These are phyloP conservation scores for Coelogynopora nodosa DNA, from an alignment of 2,888 invertebrate genomes.

Conservation along the genomic window DNA sequence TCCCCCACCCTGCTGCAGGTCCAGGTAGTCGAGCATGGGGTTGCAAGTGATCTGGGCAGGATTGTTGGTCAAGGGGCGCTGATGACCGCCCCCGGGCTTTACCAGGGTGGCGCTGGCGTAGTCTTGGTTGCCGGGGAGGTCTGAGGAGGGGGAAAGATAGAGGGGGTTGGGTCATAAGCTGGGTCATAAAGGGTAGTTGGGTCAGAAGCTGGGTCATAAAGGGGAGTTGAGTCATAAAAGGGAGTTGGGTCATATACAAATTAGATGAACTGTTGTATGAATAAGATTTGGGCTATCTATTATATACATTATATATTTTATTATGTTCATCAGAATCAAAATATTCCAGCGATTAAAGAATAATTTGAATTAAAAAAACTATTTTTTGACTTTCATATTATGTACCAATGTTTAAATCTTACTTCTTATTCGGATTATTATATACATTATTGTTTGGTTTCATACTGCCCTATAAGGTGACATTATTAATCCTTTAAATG, in stretches of 20 bases:
- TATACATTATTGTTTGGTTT: too few relatives aligned
- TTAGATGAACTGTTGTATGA: too few relatives aligned
- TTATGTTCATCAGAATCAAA: too few relatives aligned
- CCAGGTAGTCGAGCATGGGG: constrained; percentile 17
- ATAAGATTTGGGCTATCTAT: too few relatives aligned
- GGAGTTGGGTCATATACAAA: background rate
- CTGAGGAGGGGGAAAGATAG: background rate
- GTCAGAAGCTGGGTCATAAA: background rate
- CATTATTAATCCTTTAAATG: too few relatives aligned
- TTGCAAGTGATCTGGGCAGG: background rate
- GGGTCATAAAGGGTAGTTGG: background rate
- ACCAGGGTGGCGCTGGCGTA: constrained; percentile 5
- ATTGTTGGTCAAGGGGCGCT: background rate
- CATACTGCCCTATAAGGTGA: too few relatives aligned
- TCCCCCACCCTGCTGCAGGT: background rate
- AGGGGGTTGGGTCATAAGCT: background rate
- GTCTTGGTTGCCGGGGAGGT: background rate
- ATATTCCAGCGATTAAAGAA: too few relatives aligned
- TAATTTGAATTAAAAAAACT: too few relatives aligned
- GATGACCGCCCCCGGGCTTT: background rate
- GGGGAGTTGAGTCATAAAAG: background rate
- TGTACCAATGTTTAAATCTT: too few relatives aligned
- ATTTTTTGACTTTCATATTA: too few relatives aligned
- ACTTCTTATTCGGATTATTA: too few relatives aligned
- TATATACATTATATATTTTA: too few relatives aligned